phyloP scores from a whole-genome alignment of 2,888 invertebrate species.

The Baccha elongata region DNA sequence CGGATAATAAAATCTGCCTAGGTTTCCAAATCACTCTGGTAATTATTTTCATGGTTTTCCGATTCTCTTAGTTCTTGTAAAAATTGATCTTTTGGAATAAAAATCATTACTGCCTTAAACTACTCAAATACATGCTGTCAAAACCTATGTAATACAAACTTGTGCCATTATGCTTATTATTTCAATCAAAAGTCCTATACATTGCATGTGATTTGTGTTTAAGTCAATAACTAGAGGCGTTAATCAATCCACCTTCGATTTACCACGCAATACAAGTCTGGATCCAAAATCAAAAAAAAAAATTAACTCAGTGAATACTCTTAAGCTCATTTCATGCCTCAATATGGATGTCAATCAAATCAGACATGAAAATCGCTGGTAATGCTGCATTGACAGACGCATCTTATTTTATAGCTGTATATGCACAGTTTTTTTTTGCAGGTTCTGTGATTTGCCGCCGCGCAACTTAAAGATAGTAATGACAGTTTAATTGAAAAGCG shows the following conservation, averaged over 20 bases:
- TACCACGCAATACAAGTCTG: background rate
- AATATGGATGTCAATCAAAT: constrained; percentile 63
- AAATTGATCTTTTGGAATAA: no score
- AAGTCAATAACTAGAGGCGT: constrained; percentile 32
- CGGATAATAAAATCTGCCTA: no score
- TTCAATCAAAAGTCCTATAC: constrained; percentile 16
- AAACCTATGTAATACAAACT: background rate
- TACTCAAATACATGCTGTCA: no score
- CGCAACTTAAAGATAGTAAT: constrained; percentile 61
- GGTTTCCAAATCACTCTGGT: no score
- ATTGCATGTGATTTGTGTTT: constrained; percentile 15
- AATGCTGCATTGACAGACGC: constrained; percentile 57
- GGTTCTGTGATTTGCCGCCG: constrained; percentile 30
- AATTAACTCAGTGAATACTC: background rate
- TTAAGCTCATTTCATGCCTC: constrained; percentile 38
- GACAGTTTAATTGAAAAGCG: constrained; percentile 72
- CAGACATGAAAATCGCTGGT: constrained; percentile 41
- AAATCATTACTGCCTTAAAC: no score
- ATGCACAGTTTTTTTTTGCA: background rate
- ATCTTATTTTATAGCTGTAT: constrained; percentile 41
- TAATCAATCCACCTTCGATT: background rate
- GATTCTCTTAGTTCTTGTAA: no score
- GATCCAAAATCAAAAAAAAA: background rate
- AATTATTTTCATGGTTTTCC: no score
- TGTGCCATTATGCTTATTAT: background rate